Evolutionary conservation across 1,140 invertebrate genomes (phyloP).

Genomic region (Cyphomyrmex costatus): DNA sequence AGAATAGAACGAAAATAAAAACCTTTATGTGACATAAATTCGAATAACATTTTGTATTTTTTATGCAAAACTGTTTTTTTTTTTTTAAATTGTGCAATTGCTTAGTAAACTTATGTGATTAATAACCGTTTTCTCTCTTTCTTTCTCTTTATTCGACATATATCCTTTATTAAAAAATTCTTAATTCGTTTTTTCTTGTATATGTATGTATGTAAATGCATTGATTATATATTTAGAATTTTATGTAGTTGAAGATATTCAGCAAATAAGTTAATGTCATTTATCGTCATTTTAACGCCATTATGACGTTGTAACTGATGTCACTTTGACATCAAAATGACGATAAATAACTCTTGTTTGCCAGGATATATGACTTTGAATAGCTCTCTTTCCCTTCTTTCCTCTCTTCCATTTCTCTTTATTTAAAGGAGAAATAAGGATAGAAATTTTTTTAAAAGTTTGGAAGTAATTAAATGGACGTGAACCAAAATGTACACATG

Average conservation of each 20-base stretch:
- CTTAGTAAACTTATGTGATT: background rate
- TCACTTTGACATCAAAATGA: too few species aligned
- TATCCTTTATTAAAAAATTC: background rate
- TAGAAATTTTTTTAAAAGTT: background rate
- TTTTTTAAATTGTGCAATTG: background rate
- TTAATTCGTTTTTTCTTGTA: background rate
- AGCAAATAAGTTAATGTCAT: too few species aligned
- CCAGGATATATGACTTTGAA: background rate
- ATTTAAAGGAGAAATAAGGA: background rate
- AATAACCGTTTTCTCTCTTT: background rate
- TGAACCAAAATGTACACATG: background rate
- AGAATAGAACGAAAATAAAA: constrained; percentile 40
- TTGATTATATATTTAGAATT: background rate
- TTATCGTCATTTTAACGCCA: too few species aligned
- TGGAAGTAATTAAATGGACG: background rate
- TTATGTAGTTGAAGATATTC: background rate
- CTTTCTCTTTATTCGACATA: background rate
- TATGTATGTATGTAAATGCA: background rate
- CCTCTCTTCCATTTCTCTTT: background rate
- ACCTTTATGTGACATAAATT: background rate
- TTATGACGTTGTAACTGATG: too few species aligned
- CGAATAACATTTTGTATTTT: background rate
- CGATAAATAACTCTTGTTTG: too few species aligned
- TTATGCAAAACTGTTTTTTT: constrained; percentile 3
- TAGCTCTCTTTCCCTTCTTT: background rate